A percentile compares a stretch with the other conserved stretches of the same genome.
Conservation (phyloP, 2,797 vertebrate genomes). For the Peromyscus attwateri region DNA sequence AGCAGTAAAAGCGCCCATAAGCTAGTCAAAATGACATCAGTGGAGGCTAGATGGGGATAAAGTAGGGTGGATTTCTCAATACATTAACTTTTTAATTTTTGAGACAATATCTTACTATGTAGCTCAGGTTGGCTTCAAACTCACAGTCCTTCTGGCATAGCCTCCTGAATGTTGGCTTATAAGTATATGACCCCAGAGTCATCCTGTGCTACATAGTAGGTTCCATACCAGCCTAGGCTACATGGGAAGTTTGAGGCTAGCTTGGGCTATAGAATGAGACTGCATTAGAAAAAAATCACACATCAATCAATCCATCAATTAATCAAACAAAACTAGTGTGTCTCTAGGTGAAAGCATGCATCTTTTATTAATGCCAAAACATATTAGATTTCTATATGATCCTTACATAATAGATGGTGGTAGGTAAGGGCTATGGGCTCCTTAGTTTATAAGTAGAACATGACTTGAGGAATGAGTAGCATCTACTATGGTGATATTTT, state of each 20-base stretch:
- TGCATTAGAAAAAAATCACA: neutral
- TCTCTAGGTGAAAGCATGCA: neutral
- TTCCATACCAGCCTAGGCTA: neutral
- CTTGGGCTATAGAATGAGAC: neutral
- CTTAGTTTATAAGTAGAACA: neutral
- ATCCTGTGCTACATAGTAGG: no score
- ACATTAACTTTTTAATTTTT: neutral
- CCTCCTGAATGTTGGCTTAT: neutral
- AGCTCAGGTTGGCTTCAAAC: neutral
- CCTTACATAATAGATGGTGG: neutral
- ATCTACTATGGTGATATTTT: no score
- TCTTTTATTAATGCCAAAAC: conserved; percentile 21
- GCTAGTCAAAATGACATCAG: neutral
- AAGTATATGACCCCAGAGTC: neutral
- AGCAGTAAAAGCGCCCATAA: neutral
- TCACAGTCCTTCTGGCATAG: neutral
- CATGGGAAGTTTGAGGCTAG: neutral
- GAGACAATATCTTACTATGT: neutral
- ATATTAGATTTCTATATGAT: conserved; percentile 6
- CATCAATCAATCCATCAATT: neutral
- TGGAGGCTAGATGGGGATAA: neutral
- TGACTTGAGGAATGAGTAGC: neutral
- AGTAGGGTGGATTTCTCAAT: neutral
- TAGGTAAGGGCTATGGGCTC: neutral
- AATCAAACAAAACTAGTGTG: neutral